These are phyloP conservation scores for Varroa destructor DNA, from an alignment of 1,140 invertebrate species.

Conservation along the genomic window DNA sequence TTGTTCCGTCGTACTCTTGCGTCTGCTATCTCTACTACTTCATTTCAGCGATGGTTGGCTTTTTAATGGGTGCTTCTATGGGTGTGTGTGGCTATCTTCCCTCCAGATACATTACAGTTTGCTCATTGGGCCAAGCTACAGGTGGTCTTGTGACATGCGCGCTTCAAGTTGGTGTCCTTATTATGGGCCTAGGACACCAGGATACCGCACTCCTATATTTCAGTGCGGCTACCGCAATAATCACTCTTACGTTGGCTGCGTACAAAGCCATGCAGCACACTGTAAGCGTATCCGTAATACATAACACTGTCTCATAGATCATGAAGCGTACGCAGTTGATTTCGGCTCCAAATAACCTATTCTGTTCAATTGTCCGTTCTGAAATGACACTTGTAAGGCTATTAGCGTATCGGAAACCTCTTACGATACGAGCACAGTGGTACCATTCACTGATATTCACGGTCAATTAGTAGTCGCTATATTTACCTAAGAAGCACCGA, in stretches of 20 bases:
- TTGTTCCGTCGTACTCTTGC: too few relatives aligned
- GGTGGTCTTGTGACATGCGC: not conserved
- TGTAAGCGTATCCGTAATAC: not conserved
- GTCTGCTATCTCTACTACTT: not conserved
- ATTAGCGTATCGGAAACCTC: too few relatives aligned
- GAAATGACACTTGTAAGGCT: too few relatives aligned
- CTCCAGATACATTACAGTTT: not conserved
- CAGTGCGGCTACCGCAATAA: slow-evolving; percentile 2
- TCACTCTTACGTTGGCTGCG: not conserved
- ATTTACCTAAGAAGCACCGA: too few relatives aligned
- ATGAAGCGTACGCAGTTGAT: not conserved
- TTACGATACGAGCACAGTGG: too few relatives aligned
- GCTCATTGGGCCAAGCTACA: slow-evolving; percentile 15
- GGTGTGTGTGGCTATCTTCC: slow-evolving; percentile 21
- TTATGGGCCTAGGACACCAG: not conserved
- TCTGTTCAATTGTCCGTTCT: slow-evolving; percentile 29
- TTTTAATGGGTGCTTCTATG: slow-evolving; percentile 18
- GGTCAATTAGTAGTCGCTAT: too few relatives aligned
- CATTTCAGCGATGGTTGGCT: not conserved
- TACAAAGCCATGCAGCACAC: slow-evolving; percentile 2
- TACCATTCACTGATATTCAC: too few relatives aligned
- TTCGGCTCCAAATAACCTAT: slow-evolving; percentile 29
- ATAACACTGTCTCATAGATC: slow-evolving; percentile 6
- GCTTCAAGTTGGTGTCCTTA: not conserved
- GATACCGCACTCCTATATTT: slow-evolving; percentile 10